Percentiles rank a stretch among this genome's conserved stretches.
Conservation (phyloP, 2,113 vertebrate genomes). For the Gadus macrocephalus region DNA sequence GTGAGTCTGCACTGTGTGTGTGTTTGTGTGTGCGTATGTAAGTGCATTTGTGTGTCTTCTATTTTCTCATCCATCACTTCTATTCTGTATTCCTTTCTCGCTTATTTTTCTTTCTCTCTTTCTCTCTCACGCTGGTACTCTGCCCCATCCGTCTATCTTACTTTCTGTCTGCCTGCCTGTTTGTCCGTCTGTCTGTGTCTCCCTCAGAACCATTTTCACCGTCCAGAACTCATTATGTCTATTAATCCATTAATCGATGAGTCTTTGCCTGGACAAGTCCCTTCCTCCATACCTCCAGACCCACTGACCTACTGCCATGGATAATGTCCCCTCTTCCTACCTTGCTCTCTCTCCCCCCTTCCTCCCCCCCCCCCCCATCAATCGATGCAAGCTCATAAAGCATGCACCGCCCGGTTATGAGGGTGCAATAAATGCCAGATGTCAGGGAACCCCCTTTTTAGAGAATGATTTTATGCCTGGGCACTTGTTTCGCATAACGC, state of each 20-base stretch:
- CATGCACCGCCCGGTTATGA: too few relatives aligned
- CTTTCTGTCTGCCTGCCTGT: not conserved
- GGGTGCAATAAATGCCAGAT: too few relatives aligned
- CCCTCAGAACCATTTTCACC: not conserved
- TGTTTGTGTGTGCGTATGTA: slow-evolving; percentile 17
- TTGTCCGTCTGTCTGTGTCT: not conserved
- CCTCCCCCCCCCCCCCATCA: too few relatives aligned
- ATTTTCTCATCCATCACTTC: not conserved
- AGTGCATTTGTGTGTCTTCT: slow-evolving; percentile 14
- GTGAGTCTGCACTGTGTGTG: slow-evolving; percentile 65
- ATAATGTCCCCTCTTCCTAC: too few relatives aligned
- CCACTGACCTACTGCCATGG: too few relatives aligned
- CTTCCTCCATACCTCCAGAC: too few relatives aligned
- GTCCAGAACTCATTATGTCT: slow-evolving; percentile 26
- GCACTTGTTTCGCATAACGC: too few relatives aligned
- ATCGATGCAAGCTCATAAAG: too few relatives aligned
- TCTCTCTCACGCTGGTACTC: not conserved
- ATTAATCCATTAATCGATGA: slow-evolving; percentile 27
- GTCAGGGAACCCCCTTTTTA: slow-evolving; percentile 11
- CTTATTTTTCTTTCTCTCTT: not conserved
- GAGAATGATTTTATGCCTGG: too few relatives aligned
- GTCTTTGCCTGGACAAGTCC: slow-evolving; percentile 4
- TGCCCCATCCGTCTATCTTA: not conserved
- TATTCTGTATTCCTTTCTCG: not conserved
- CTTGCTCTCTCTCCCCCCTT: too few relatives aligned